Base-by-base conservation (phyloP, 2,113 vertebrate genomes). In the Leucosticte australis region DNA sequence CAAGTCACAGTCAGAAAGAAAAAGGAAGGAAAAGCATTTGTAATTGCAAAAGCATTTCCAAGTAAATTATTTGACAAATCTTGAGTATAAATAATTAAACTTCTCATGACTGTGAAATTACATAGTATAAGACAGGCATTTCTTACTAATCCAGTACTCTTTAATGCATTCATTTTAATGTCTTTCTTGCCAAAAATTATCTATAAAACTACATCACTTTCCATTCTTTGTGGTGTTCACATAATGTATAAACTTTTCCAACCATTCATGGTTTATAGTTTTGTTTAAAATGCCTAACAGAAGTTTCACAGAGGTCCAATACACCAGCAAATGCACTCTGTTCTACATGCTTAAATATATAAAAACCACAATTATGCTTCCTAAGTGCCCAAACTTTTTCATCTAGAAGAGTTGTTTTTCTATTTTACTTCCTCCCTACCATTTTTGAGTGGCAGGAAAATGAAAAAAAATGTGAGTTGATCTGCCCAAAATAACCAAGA, bases 401-500 rank as follows among this genome's bases (percentile, higher is more conserved):
- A 90, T 80, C 33, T 39, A 70, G 59, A 62, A n/a, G 81, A 64
- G 55, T 21, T 67, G 63, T 57, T 91, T 83, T 88, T 56, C 39
- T 77, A 2, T 50, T 35, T 92, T 83, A 46, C 41, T 86, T 75
- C 75, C 41, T 86, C 68, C 71, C 47, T 80, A 56, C 42, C 47
- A 20, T 44, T 80, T 42, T 68, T 63, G 68, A 94, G 75, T 53
- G 83, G 35, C 76, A 93, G 76, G 50, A 85, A 92, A 92, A 94
- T 13, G 23, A 79, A 83, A 86, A 41, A 79, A 53, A 9, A 47
- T 56, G 42, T 52, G 41, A 55, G 20, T 46, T 81, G 68, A 52
- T 71, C 90, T 92, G 64, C 85, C 31, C 57, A 71, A 86, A 94
- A 83, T 39, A 95, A 79, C 93, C 93, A 89, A 96, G 60, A 96